These are phyloP conservation scores for Eulemur rufifrons DNA, from an alignment of 2,113 vertebrate species.

Conservation along the genomic window DNA sequence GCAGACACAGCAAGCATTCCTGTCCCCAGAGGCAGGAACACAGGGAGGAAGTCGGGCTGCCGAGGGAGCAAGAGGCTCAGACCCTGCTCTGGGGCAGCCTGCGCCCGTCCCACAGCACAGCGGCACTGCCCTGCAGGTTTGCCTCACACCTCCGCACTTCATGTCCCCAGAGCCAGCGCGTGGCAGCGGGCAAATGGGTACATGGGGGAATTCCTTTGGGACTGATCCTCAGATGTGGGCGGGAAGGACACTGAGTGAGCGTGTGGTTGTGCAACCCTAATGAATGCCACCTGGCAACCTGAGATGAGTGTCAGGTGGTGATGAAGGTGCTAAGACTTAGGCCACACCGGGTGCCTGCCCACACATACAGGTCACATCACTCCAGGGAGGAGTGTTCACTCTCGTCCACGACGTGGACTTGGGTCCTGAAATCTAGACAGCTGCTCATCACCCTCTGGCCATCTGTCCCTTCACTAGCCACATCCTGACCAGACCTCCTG, in stretches of 20 bases:
- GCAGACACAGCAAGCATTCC: background rate
- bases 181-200: background rate
- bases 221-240: background rate
- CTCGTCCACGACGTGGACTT: background rate
- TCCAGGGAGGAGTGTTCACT: background rate
- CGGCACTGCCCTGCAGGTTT: background rate
- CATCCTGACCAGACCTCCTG: too few relatives aligned
- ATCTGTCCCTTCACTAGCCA: background rate
- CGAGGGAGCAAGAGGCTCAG: background rate
- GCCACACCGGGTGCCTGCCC: background rate
- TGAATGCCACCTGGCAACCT: slow-evolving; percentile 50
- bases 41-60: background rate
- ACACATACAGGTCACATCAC: fast-evolving
- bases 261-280: slow-evolving; percentile 37
- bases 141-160: background rate
- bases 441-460: background rate
- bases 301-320: background rate
- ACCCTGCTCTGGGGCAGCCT: background rate
- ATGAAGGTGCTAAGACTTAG: background rate
- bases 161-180: background rate
- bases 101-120: background rate
- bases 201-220: background rate
- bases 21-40: background rate
- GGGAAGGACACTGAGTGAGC: slow-evolving; percentile 12
- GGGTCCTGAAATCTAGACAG: background rate